These are phyloP conservation scores for Erynnis tages DNA, from an alignment of 2,888 invertebrate species.

Conservation along the genomic window DNA sequence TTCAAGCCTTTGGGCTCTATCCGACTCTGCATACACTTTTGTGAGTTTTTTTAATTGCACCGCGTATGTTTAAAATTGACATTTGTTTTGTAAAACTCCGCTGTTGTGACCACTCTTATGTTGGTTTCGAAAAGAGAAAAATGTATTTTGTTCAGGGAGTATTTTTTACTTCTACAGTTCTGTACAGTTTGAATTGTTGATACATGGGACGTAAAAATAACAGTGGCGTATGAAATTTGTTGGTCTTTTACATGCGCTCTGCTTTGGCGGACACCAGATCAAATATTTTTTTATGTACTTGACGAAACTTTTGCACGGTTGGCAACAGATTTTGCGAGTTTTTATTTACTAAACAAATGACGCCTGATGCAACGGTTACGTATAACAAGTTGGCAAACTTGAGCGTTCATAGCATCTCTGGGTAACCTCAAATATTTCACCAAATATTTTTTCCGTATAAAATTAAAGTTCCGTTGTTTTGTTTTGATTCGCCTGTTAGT, in stretches of 20 bases:
- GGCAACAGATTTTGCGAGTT: conserved; percentile 12
- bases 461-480: too few species aligned
- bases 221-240: conserved; percentile 7
- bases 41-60: background rate
- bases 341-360: conserved; percentile 6
- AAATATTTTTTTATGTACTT: conserved; percentile 12
- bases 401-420: too few species aligned
- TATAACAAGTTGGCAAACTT: too few species aligned
- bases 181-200: conserved; percentile 6
- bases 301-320: conserved; percentile 7
- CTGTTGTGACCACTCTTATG: background rate
- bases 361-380: too few species aligned
- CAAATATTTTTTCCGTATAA: too few species aligned
- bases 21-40: background rate
- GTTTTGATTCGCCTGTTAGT: too few species aligned
- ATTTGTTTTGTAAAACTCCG: conserved; percentile 2
- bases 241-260: background rate
- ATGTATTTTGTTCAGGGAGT: background rate
- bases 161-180: background rate
- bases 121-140: background rate
- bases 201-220: conserved; percentile 17
- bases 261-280: background rate
- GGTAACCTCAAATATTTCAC: too few species aligned
- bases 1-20: background rate
- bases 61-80: conserved; percentile 1